Base-by-base conservation (phyloP, 2,888 invertebrate species). In the Morpho achilles region DNA sequence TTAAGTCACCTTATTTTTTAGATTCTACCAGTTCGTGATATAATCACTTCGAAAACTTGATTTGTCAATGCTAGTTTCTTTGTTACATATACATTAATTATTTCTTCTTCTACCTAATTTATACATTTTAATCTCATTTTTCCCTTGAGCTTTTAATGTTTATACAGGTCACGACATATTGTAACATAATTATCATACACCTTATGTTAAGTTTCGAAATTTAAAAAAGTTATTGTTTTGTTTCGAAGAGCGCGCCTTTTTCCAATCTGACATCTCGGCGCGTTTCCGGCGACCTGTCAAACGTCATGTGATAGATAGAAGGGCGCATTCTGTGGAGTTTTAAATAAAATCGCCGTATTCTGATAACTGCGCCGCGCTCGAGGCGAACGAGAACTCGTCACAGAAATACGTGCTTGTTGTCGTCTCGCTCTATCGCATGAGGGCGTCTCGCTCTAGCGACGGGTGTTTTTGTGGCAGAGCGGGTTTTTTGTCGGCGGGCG, bases 281-380 rank as follows among this genome's bases (percentile, higher is more conserved):
- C 77, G 79, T 84, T 87, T 86, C 87, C 87, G 85, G 79, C 80
- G 86, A 87, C 77, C 90, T 90, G 90, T 90, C 90, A 90, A 88
- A 88, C 86, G 84, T 88, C 90, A 90, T 89, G 87, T 90, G 90
- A 89, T 89, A 86, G 84, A 89, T 88, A 88, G 87, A 90, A 90
- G 90, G 90, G 90, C 87, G 83, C 87, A 87, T 82, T 88, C 82
- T 75, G 77, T 76, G 69, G 77, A 82, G 87, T 88, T 87, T 87
- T 89, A 90, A 90, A 88, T 88, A 86, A 87, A 87, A 87, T 81
- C 85, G 85, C 84, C 80, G 83, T 84, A 83, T 79, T 82, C 82
- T 80, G 82, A 84, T 85, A 85, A 83, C 80, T 82, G 82, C 79
- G 79, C 80, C 80, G 74, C 76, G 84, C 80, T 82, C 82, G 87